phyloP scores from a whole-genome alignment of 2,797 vertebrate species.

The Lepilemur septentrionalis region DNA sequence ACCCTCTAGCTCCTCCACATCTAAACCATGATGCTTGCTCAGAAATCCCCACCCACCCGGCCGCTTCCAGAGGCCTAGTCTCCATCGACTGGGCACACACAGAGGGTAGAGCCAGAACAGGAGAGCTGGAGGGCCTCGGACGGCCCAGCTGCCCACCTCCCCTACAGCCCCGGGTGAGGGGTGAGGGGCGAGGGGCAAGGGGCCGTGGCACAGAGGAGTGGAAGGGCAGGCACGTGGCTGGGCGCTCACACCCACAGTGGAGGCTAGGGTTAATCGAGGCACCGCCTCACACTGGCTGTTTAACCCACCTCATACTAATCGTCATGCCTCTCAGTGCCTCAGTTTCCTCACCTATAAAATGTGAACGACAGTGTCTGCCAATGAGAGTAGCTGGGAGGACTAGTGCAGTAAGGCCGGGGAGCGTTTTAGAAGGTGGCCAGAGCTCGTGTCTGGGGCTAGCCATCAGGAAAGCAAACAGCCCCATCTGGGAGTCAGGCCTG shows the following conservation, averaged over 20 bases:
- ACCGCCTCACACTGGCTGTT: not conserved
- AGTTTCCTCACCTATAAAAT: not conserved
- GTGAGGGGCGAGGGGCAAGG: not conserved
- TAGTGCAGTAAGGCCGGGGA: not conserved
- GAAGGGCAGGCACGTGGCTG: not conserved
- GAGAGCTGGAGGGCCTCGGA: not conserved
- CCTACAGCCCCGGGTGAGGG: no score
- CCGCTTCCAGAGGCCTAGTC: not conserved
- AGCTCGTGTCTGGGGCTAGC: not conserved
- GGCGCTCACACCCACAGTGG: accelerated
- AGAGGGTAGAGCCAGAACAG: not conserved
- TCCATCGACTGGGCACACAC: not conserved
- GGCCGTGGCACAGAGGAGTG: not conserved
- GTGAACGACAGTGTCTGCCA: not conserved
- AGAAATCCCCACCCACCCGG: not conserved
- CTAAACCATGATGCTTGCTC: not conserved
- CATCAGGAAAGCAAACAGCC: not conserved
- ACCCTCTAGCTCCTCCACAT: no score
- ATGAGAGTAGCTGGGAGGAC: not conserved
- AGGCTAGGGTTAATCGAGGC: not conserved
- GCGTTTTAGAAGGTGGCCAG: not conserved
- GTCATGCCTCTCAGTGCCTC: not conserved
- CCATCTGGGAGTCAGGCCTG: not conserved
- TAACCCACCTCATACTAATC: no score
- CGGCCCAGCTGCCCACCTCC: not conserved